Conservation (phyloP, 2,888 invertebrate species). For the Incurvaria masculella region DNA sequence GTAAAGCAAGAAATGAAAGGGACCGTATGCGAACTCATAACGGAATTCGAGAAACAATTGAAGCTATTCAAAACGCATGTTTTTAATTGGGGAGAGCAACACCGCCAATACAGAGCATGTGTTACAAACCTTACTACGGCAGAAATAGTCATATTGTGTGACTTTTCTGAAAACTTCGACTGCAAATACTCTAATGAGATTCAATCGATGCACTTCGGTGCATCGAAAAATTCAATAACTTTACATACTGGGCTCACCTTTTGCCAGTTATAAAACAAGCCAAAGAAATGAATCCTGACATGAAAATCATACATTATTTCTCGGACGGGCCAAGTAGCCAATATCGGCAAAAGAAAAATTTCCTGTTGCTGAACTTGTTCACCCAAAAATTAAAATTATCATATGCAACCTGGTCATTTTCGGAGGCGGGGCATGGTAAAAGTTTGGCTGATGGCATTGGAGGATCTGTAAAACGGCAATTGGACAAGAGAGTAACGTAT, state of each 20-base stretch:
- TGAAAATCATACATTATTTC: constrained; percentile 11
- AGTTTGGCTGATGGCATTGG: too few species aligned
- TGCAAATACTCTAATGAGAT: constrained; percentile 16
- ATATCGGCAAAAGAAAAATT: constrained; percentile 19
- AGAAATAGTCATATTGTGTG: constrained; percentile 15
- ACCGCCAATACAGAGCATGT: constrained; percentile 14
- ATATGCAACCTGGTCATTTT: constrained; percentile 19
- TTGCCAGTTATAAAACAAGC: neutral
- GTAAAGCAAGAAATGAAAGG: constrained; percentile 8
- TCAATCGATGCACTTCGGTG: constrained; percentile 19
- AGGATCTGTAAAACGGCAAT: too few species aligned
- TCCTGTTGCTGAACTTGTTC: constrained; percentile 12
- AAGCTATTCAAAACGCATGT: neutral
- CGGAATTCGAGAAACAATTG: neutral
- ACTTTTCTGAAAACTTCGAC: constrained; percentile 19
- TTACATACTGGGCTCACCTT: constrained; percentile 8
- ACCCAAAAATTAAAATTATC: constrained; percentile 4
- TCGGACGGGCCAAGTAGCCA: constrained; percentile 20
- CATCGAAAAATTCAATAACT: constrained; percentile 15
- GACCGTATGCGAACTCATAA: neutral
- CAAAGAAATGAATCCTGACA: neutral
- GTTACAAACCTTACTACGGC: constrained; percentile 10
- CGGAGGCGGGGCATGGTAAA: constrained; percentile 7
- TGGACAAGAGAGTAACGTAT: too few species aligned
- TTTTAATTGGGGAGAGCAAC: constrained; percentile 11